A percentile compares a stretch with the other conserved stretches of the same genome.
Conservation (phyloP, 2,113 vertebrate genomes). For the Gavia stellata region DNA sequence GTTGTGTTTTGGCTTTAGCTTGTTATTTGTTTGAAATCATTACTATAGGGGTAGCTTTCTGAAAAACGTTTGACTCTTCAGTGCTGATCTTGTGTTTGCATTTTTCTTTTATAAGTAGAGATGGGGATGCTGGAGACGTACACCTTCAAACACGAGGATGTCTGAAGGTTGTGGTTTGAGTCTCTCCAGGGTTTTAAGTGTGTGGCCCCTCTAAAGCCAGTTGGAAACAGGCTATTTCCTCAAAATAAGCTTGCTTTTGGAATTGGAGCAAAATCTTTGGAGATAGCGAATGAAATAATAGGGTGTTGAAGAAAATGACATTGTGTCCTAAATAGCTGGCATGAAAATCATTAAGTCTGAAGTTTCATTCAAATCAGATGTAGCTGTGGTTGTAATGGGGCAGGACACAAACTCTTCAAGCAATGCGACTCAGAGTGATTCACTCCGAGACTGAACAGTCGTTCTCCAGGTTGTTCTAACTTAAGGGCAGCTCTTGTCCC, state of each 20-base stretch:
- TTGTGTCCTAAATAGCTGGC: slow-evolving; percentile 69
- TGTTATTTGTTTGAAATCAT: slow-evolving; percentile 27
- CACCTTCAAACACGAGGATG: background rate
- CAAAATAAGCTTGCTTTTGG: slow-evolving; percentile 74
- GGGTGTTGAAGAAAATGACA: slow-evolving; percentile 70
- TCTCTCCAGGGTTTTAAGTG: background rate
- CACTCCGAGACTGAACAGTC: background rate
- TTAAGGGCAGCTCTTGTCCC: background rate
- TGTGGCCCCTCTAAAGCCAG: slow-evolving; percentile 59
- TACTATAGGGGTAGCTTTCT: background rate
- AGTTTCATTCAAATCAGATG: slow-evolving; percentile 76
- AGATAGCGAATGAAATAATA: slow-evolving; percentile 72
- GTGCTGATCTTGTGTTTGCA: background rate
- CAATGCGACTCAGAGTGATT: background rate
- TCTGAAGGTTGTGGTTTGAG: background rate
- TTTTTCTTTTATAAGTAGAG: background rate
- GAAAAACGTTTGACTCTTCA: background rate
- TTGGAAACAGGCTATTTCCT: slow-evolving; percentile 73
- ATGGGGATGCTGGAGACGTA: background rate
- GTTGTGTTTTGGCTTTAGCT: background rate
- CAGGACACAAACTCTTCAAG: background rate
- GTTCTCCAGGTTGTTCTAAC: background rate
- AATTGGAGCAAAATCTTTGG: slow-evolving; percentile 69
- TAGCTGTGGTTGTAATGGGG: slow-evolving; percentile 45
- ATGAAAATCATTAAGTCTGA: slow-evolving; percentile 67